Evolutionary conservation across 2,888 invertebrate genomes (phyloP).

Genomic region (Spodoptera littoralis): DNA sequence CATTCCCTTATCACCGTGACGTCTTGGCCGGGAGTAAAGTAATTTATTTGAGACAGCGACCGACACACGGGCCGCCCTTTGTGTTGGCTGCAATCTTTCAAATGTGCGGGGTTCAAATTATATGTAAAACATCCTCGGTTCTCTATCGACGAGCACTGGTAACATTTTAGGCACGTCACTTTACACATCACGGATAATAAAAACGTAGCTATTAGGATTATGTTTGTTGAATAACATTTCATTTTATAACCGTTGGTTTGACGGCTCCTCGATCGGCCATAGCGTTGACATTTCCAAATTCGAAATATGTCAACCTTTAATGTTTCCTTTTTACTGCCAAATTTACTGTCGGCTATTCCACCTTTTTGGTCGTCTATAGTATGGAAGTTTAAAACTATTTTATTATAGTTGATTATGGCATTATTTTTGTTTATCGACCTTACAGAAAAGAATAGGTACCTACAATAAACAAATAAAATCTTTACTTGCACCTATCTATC

Average conservation of each 20-base stretch:
- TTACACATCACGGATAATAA: constrained; percentile 58
- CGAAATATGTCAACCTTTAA: constrained; percentile 19
- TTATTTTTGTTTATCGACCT: too few relatives aligned
- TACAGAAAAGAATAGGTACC: too few relatives aligned
- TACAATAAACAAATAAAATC: too few relatives aligned
- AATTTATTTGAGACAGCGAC: constrained; percentile 74
- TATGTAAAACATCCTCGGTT: constrained; percentile 70
- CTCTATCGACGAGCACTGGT: constrained; percentile 73
- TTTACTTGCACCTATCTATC: too few relatives aligned
- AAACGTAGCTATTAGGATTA: constrained; percentile 40
- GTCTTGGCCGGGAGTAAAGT: constrained; percentile 72
- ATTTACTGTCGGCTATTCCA: too few relatives aligned
- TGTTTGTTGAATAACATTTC: constrained; percentile 48
- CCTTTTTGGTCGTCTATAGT: too few relatives aligned
- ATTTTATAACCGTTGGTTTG: constrained; percentile 52
- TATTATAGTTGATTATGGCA: too few relatives aligned
- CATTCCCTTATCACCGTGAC: constrained; percentile 76
- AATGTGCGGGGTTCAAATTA: constrained; percentile 65
- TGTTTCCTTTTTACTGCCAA: constrained; percentile 2
- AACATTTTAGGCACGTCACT: constrained; percentile 72
- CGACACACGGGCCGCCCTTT: constrained; percentile 70
- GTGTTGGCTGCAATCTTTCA: constrained; percentile 67
- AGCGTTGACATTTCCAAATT: constrained; percentile 42
- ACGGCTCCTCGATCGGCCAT: constrained; percentile 13
- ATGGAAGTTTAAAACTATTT: too few relatives aligned